Evolutionary conservation across 2,113 vertebrate genomes (phyloP).

Genomic region (Seriola dumerili): DNA sequence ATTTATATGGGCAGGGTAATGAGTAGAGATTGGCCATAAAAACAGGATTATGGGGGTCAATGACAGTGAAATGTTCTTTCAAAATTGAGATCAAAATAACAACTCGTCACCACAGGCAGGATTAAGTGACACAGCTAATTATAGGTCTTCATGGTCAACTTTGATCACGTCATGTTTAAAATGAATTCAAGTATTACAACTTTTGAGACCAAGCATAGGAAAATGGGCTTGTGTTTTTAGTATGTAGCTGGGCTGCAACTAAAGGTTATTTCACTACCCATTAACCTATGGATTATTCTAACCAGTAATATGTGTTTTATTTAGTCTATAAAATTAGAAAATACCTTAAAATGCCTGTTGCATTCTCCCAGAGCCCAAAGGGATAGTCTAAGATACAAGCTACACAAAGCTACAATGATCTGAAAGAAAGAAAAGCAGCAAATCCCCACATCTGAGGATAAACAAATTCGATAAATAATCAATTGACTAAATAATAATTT

Average conservation of each 20-base stretch:
- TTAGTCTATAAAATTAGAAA: background rate
- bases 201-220: background rate
- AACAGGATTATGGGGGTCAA: background rate
- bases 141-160: background rate
- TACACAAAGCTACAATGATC: background rate
- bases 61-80: background rate
- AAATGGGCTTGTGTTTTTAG: background rate
- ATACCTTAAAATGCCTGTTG: background rate
- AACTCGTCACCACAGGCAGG: background rate
- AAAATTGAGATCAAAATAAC: background rate
- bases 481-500: background rate
- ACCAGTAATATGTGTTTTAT: background rate
- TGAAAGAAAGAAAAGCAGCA: background rate
- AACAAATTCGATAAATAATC: background rate
- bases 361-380: background rate
- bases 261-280: background rate
- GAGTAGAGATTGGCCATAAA: background rate
- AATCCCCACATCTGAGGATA: background rate
- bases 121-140: background rate
- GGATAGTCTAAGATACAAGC: background rate
- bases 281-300: background rate
- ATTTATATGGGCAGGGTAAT: conserved; percentile 1
- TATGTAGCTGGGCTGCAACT: background rate
- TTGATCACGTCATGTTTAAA: background rate
- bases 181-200: background rate